These are phyloP conservation scores for Plodia interpunctella DNA, from an alignment of 1,140 invertebrate species.

Conservation along the genomic window DNA sequence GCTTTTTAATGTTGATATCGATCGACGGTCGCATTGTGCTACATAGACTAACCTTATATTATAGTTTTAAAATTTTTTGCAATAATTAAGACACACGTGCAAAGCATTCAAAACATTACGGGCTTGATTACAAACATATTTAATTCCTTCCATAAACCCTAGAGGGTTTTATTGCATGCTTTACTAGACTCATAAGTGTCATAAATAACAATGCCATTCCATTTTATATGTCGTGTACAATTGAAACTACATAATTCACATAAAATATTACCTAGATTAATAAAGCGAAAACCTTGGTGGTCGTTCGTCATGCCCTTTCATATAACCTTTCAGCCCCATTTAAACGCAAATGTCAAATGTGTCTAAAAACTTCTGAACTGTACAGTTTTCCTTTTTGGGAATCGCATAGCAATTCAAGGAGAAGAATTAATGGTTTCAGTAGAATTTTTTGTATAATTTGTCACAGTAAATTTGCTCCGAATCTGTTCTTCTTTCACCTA, in stretches of 20 bases:
- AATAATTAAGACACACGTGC: slow-evolving; percentile 2
- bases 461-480: too few relatives aligned
- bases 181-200: not conserved
- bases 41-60: too few relatives aligned
- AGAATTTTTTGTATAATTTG: too few relatives aligned
- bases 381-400: not conserved
- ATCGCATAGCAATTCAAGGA: too few relatives aligned
- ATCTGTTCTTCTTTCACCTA: too few relatives aligned
- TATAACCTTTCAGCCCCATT: not conserved
- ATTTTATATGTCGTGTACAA: not conserved
- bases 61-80: not conserved
- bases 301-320: slow-evolving; percentile 1
- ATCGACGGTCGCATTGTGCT: too few relatives aligned
- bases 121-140: not conserved
- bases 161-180: not conserved
- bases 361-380: not conserved
- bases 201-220: not conserved
- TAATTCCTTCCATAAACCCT: not conserved
- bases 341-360: not conserved
- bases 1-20: too few relatives aligned
- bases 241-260: not conserved
- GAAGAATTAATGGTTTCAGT: too few relatives aligned
- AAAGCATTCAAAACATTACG: not conserved
- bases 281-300: not conserved
- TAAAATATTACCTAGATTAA: too few relatives aligned